phyloP scores from a whole-genome alignment of 2,797 vertebrate species.

The Eospalax fontanierii region DNA sequence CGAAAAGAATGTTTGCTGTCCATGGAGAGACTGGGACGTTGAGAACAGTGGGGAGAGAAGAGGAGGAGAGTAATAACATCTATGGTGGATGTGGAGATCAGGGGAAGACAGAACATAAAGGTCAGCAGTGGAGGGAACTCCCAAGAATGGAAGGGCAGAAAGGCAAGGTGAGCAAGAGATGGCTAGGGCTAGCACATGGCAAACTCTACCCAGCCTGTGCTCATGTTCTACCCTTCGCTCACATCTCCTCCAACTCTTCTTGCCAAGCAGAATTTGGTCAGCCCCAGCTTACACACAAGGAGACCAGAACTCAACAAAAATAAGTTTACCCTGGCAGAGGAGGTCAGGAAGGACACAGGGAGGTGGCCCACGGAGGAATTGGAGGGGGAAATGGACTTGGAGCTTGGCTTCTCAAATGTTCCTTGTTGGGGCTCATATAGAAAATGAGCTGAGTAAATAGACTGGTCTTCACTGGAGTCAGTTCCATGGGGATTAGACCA shows the following conservation, averaged over 20 bases:
- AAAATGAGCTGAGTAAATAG: background rate
- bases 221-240: background rate
- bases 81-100: background rate
- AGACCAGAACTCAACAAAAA: background rate
- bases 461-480: background rate
- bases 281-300: background rate
- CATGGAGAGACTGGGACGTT: background rate
- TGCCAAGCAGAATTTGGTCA: background rate
- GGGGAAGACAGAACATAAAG: background rate
- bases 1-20: background rate
- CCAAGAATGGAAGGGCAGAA: background rate
- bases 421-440: background rate
- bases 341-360: background rate
- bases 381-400: background rate
- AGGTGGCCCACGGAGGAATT: background rate
- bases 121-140: too few relatives aligned
- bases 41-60: background rate
- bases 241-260: background rate
- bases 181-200: too few relatives aligned
- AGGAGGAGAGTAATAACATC: background rate
- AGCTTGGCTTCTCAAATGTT: background rate
- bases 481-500: background rate
- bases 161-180: too few relatives aligned
- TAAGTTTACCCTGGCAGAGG: background rate
- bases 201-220: fast-evolving